Conservation (phyloP, 92 coral and sea anemone genomes). For the Palythoa grandiflora region DNA sequence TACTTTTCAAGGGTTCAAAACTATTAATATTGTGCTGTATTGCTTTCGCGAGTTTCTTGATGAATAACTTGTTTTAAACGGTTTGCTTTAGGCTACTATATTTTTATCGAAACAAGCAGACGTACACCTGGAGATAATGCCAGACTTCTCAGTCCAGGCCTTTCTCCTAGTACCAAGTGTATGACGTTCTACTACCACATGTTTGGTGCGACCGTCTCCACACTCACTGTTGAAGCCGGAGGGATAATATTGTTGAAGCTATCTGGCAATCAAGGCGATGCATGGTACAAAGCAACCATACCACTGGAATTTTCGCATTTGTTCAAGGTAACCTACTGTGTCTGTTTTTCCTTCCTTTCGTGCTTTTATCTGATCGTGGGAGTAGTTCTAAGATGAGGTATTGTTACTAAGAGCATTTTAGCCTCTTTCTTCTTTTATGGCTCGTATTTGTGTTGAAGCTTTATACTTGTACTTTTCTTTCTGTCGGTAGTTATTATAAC, state of each 20-base stretch:
- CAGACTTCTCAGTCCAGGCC: constrained; percentile 64
- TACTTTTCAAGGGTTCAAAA: background rate
- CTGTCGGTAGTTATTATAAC: too few relatives aligned
- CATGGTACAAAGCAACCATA: constrained; percentile 83
- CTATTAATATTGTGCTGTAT: background rate
- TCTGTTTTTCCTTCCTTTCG: too few relatives aligned
- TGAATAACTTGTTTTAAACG: background rate
- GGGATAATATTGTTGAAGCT: constrained; percentile 66
- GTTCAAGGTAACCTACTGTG: constrained; percentile 58
- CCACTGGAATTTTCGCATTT: constrained; percentile 63
- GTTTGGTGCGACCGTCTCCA: constrained; percentile 65
- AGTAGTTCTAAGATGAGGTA: too few relatives aligned
- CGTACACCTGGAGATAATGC: constrained; percentile 60
- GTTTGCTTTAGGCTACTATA: constrained; percentile 61
- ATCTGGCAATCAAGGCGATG: constrained; percentile 77
- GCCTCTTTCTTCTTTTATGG: too few relatives aligned
- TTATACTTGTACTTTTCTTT: too few relatives aligned
- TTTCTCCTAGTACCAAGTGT: constrained; percentile 62
- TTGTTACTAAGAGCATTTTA: too few relatives aligned
- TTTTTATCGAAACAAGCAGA: constrained; percentile 68
- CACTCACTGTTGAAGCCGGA: constrained; percentile 68
- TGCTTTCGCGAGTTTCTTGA: too few relatives aligned
- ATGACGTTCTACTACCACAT: constrained; percentile 82
- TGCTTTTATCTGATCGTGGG: too few relatives aligned
- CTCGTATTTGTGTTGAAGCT: too few relatives aligned